Evolutionary conservation across 2,888 invertebrate genomes (phyloP), one percentile per base, ranked within the genome.

Genomic region (Xanthia togata): DNA sequence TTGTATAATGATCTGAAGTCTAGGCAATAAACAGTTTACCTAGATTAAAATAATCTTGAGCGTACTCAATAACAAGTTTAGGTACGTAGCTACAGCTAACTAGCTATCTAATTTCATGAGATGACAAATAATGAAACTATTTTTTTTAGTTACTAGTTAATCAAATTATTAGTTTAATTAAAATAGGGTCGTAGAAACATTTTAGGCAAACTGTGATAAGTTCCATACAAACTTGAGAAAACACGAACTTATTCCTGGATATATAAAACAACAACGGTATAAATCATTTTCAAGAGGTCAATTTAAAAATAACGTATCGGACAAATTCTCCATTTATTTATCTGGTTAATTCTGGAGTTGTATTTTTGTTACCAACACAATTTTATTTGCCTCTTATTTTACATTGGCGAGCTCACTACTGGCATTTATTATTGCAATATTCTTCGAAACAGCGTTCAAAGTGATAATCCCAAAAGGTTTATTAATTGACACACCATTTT

Each of bases 401-500:
- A 53, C 12, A 60, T 77, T 60, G 17, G n/a, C 0, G 12, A 14
- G 17, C 26, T 62, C 50, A 26, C 26, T 44, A 12, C 44, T 38
- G 35, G 53, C 26, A 55, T 60, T 77, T 44, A 38, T 69, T 55
- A 55, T 14, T 26, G 26, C 17, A 69, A 31, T 78, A 38, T 70
- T 55, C 62, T 62, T 26, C 2, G 62, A n/a, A 69, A 78, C 53
- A 78, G 17, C 4, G 23, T 26, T 26, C 23, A 35, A 53, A 76
- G 23, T 47, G 69, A 68, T 60, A 50, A 41, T 50, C 31, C 8
- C n/a, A 1, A 77, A 65, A 59, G 38, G 20, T 50, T 77, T 47
- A 63, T 50, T 65, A 76, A 76, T 77, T 76, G n/a, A 50, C 50
- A n/a, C 9, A n/a, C 31, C 38, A 65, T 77, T 75, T 76, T 1